These are phyloP conservation scores for Silurus meridionalis DNA, from an alignment of 2,113 vertebrate genomes.

Conservation along the genomic window DNA sequence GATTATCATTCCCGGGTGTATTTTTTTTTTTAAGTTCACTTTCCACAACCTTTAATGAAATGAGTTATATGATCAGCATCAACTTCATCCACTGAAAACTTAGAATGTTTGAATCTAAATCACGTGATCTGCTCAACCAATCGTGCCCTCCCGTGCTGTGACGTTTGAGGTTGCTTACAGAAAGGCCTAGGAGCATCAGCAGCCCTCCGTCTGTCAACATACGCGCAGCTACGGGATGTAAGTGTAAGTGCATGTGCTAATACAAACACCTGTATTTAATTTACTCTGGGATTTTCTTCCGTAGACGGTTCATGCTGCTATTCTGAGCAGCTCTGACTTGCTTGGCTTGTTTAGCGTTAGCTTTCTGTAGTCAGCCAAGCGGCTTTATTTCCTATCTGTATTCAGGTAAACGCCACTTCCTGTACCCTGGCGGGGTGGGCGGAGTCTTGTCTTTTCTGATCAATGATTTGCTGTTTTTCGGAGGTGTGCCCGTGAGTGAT, in stretches of 20 bases:
- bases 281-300: background rate
- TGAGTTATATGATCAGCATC: background rate
- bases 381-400: slow-evolving; percentile 8
- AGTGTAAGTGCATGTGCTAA: background rate
- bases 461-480: background rate
- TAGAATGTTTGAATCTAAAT: background rate
- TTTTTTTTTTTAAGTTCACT: no score
- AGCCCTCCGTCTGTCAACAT: background rate
- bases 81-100: background rate
- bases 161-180: background rate
- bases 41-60: no score
- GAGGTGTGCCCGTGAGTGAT: background rate
- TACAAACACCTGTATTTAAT: background rate
- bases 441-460: background rate
- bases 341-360: slow-evolving; percentile 5
- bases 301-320: background rate
- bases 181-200: background rate
- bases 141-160: background rate
- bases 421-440: background rate
- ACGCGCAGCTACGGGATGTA: background rate
- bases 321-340: background rate
- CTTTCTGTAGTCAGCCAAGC: background rate
- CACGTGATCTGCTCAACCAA: slow-evolving; percentile 20
- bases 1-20: no score
- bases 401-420: background rate